A percentile compares a stretch with the other conserved stretches of the same genome.
Evolutionary conservation across 2,888 invertebrate genomes (phyloP).

Genomic region (Erebia aethiops): DNA sequence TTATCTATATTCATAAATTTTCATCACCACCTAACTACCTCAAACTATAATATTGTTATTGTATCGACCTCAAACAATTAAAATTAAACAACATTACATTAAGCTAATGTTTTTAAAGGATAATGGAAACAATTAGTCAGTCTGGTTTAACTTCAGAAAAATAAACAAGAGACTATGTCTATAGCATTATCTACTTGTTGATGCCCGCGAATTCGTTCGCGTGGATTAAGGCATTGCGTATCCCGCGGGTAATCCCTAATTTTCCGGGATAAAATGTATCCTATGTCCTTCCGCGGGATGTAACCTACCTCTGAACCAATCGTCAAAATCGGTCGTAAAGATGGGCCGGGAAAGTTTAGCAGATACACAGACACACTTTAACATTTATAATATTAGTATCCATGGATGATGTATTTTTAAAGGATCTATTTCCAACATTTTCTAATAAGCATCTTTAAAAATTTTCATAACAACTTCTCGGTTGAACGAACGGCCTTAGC

Average conservation of each 20-base stretch:
- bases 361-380: too few species aligned
- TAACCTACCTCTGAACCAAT: too few species aligned
- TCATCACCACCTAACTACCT: neutral
- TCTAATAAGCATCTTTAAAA: neutral
- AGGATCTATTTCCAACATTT: neutral
- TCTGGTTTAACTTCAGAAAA: neutral
- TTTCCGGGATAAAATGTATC: too few species aligned
- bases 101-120: neutral
- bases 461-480: constrained; percentile 9
- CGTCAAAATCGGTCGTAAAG: too few species aligned
- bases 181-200: neutral
- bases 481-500: constrained; percentile 20
- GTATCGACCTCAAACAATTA: neutral
- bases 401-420: neutral
- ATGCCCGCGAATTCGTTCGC: too few species aligned
- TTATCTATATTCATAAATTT: too few species aligned
- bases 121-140: neutral
- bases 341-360: too few species aligned
- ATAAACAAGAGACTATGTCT: neutral
- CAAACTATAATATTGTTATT: neutral
- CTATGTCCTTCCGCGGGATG: too few species aligned
- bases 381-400: too few species aligned
- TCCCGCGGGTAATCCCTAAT: too few species aligned
- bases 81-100: neutral
- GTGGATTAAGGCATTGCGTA: too few species aligned